Base-by-base conservation (phyloP, 2,113 vertebrate genomes). In the Tachuris rubrigastra region DNA sequence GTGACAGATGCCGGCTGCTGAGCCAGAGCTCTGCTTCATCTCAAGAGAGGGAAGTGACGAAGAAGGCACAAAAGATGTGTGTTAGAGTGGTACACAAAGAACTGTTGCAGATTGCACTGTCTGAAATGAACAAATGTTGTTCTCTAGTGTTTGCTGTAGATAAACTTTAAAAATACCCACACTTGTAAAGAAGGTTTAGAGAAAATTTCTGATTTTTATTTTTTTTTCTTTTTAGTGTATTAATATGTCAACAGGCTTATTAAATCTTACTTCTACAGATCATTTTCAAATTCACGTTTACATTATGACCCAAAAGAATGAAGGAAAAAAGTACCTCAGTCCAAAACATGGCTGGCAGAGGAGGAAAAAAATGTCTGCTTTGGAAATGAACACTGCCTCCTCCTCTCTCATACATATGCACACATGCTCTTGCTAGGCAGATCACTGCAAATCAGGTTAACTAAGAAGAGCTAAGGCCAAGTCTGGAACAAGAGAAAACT, bases 261-360 rank as follows among this genome's bases (percentile, higher is more conserved):
- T 96, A 97, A 98, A 96, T 93, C 71, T 83, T 97, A 95, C 85
- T 96, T 96, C 85, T 96, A 39, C 92, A 90, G 74, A 94, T 97
- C 42, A 85, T 96, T 98, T 98, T 98, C 90, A 96, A 97, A 95
- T 92, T 87, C 84, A 59, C 96, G 93, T 92, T 97, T 97, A 95
- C 31, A 82, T 94, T 96, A 80, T 69, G 81, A 71, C 55, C 39
- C 37, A 96, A 96, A 96, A 94, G 87, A 90, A 97, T 87, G 75
- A 97, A 86, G 76, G 46, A 56, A 94, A 91, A 82, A 68, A 53
- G 56, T 87, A 71, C 35, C 76, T 95, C 73, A 2, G 4, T 93
- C 88, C 78, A 90, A 90, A 94, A 92, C 90, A 82, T 71, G 47
- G 11, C 67, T 98, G 95, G 94, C 96, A 96, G 83, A 71, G 14